Evolutionary conservation across 2,113 vertebrate species (phyloP), one percentile per base, ranked within the genome.

Genomic region (Coturnix japonica): DNA sequence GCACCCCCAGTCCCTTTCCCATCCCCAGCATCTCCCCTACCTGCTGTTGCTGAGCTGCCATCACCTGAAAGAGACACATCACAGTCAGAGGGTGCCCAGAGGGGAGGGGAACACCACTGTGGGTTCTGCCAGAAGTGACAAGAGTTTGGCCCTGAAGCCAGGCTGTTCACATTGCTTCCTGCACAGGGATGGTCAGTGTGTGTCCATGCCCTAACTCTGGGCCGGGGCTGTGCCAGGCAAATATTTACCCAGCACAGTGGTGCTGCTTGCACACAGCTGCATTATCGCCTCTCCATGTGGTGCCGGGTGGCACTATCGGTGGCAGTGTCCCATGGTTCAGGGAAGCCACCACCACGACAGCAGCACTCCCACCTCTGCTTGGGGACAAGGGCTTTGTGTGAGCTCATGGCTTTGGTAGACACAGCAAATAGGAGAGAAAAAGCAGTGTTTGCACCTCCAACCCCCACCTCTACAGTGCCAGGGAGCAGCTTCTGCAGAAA

Each of bases 401-500:
- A 53, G 51, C 26, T 53, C 51, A 53, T 4, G 26, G 51, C 51
- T 64, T 59, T 31, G 25, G 46, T 11, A 69, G n/a, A 69, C 83
- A 81, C 3, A 64, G 44, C 11, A 92, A 93, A 79, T 23, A 87
- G 61, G 6, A 5, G 26, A 76, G 6, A 61, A 7, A 43, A 16
- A 44, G n/a, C 33, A 7, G 12, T 54, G 28, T 63, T 63, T 63
- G 17, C 17, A 82, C 33, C 59, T 54, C 5, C 41, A 19, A 13
- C 67, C 9, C 23, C n/a, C 72, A 4, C 21, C 18, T 18, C 59
- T 46, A 28, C 4, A 2, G 19, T 63, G 26, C 28, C 80, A 81
- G 89, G 85, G 67, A 95, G 91, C 49, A 80, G 56, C 59, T 82
- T 89, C 66, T 85, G n/a, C 67, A 73, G 79, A 95, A 94, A 87